Evolutionary conservation across 2,888 invertebrate genomes (phyloP), one percentile per base, ranked within the genome.

Genomic region (Peribatodes rhomboidaria): DNA sequence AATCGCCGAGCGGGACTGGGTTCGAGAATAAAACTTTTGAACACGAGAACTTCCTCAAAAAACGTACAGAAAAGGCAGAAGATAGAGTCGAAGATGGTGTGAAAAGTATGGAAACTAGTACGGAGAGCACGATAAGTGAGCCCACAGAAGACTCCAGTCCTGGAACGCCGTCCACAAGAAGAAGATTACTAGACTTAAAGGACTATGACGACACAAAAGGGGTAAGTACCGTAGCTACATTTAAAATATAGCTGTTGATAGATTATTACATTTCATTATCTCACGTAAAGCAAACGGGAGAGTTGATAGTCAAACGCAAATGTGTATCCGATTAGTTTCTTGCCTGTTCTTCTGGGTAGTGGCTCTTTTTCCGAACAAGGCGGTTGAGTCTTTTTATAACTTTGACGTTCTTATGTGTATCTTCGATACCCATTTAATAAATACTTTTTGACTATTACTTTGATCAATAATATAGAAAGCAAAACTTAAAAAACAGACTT

Each of bases 21-120:
- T 93, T 92, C 73, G 91, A 94, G 65, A 90, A 93, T 55, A 90
- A 92, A 71, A 91, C 93, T 0, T 89, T 93, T 72, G 91, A 93
- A 74, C 91, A 93, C 76, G 89, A 94, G 74, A 90, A 94, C 78
- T 90, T 85, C 73, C 76, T 93, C 58, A 87, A 92, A 79, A 90
- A 90, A 65, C 86, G 92, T 33, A 88, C 86, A 0, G 93, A 93
- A 59, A 92, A 89, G 59, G 62, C 18, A 2, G 70, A 70, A 41
- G 67, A 71, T 8, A 59, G 64, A 3, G 58, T 49, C 14, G 84
- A 85, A 39, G 86, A 92, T 57, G 89, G 83, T 41, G 77, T 81
- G 0, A 91, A 88, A 49, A 89, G 90, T 1, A 93, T 93, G 93
- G 93, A 93, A 52, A 91, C 90, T 0, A 92, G 91, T 67, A 90